phyloP scores from a whole-genome alignment of 2,888 invertebrate genomes.

The Lottia gigantea region DNA sequence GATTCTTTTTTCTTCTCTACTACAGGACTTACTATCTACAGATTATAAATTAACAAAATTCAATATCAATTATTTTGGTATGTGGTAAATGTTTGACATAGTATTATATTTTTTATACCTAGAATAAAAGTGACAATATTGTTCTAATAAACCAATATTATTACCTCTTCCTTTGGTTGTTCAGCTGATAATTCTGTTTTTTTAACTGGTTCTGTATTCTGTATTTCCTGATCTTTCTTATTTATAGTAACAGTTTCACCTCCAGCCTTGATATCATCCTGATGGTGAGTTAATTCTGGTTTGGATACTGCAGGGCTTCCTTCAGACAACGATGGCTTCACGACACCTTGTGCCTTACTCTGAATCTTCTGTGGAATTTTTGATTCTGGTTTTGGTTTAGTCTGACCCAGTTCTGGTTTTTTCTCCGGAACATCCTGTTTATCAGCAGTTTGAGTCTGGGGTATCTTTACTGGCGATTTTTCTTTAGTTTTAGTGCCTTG shows the following conservation, averaged over 20 bases:
- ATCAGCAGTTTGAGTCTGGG: background rate
- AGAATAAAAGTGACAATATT: too few relatives aligned
- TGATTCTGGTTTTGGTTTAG: background rate
- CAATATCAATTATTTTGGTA: too few relatives aligned
- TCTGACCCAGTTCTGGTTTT: background rate
- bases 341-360: background rate
- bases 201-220: too few relatives aligned
- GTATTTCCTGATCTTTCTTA: too few relatives aligned
- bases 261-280: background rate
- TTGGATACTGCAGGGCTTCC: background rate
- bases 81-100: too few relatives aligned
- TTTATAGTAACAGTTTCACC: background rate
- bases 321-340: constrained; percentile 5
- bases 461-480: too few relatives aligned
- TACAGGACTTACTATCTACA: background rate
- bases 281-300: background rate
- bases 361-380: background rate
- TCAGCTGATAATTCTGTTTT: too few relatives aligned
- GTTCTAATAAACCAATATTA: too few relatives aligned
- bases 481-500: too few relatives aligned
- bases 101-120: too few relatives aligned
- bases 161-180: too few relatives aligned
- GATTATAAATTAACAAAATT: too few relatives aligned
- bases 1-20: background rate
- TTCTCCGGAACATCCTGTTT: background rate